Evolutionary conservation across 2,113 vertebrate genomes (phyloP).

Genomic region (Edolisoma coerulescens): DNA sequence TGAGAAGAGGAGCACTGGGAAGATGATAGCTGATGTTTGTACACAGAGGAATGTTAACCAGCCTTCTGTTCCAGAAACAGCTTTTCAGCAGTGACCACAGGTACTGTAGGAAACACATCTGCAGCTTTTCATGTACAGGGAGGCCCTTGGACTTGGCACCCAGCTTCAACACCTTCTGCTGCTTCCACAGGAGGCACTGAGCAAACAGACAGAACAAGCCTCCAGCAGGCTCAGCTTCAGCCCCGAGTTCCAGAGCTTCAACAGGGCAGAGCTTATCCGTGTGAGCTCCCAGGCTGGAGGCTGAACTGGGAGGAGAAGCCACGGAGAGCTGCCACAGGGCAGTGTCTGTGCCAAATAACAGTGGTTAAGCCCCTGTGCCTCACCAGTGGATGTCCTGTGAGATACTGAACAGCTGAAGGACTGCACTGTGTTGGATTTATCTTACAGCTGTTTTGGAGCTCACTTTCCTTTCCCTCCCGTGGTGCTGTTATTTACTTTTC

Average conservation of each 20-base stretch:
- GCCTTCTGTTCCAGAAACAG: not conserved
- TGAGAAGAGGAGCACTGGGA: not conserved
- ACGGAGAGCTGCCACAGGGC: not conserved
- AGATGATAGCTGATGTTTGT: not conserved
- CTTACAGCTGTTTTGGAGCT: not conserved
- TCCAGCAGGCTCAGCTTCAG: not conserved
- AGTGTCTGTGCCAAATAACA: not conserved
- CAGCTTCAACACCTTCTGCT: not conserved
- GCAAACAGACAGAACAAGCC: not conserved
- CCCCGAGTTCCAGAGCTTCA: not conserved
- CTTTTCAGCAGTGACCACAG: not conserved
- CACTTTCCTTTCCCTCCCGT: not conserved
- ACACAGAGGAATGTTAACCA: not conserved
- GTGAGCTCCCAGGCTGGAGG: not conserved
- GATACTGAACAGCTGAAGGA: not conserved
- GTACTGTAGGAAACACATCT: not conserved
- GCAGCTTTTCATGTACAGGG: not conserved
- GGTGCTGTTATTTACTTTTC: not conserved
- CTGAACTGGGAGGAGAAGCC: not conserved
- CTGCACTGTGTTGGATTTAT: not conserved
- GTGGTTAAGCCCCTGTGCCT: not conserved
- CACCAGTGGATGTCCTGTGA: not conserved
- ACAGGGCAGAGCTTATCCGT: fast-evolving
- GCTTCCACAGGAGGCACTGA: not conserved
- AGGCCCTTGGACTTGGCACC: not conserved